Conservation (phyloP, 2,797 vertebrate species). For the Thunnus albacares region DNA sequence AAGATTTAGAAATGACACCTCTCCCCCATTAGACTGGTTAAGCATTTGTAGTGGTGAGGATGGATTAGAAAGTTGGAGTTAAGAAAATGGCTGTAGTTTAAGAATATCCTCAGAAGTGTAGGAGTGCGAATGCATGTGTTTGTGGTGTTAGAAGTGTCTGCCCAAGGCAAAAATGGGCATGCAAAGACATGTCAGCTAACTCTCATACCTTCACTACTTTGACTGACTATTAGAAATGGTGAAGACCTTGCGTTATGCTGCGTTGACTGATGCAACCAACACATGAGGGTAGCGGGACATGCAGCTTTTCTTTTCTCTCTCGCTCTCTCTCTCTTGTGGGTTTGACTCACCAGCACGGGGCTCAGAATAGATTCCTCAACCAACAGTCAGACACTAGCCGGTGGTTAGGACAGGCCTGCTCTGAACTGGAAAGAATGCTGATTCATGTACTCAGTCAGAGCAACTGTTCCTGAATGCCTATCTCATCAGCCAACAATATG, state of each 20-base stretch:
- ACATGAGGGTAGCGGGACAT: slow-evolving; percentile 28
- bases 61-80: not conserved
- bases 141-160: slow-evolving; percentile 23
- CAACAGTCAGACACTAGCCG: slow-evolving; percentile 47
- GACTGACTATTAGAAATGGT: slow-evolving; percentile 31
- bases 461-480: slow-evolving; percentile 42
- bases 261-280: slow-evolving; percentile 15
- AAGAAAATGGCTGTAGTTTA: not conserved
- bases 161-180: slow-evolving; percentile 43
- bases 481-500: slow-evolving; percentile 45
- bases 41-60: not conserved
- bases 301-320: slow-evolving; percentile 15
- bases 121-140: not conserved
- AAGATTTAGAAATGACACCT: not conserved
- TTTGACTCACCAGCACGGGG: slow-evolving; percentile 44
- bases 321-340: slow-evolving; percentile 13
- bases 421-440: slow-evolving; percentile 68
- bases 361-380: slow-evolving; percentile 46
- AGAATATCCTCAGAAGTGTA: not conserved
- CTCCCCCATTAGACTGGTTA: not conserved
- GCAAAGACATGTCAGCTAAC: slow-evolving; percentile 45
- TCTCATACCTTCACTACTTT: slow-evolving; percentile 27
- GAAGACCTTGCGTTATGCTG: slow-evolving; percentile 5
- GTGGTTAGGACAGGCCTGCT: slow-evolving; percentile 50
- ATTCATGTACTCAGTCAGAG: slow-evolving; percentile 57